Evolutionary conservation across 1,140 invertebrate species (phyloP).

Genomic region (Heliconius hewitsoni): DNA sequence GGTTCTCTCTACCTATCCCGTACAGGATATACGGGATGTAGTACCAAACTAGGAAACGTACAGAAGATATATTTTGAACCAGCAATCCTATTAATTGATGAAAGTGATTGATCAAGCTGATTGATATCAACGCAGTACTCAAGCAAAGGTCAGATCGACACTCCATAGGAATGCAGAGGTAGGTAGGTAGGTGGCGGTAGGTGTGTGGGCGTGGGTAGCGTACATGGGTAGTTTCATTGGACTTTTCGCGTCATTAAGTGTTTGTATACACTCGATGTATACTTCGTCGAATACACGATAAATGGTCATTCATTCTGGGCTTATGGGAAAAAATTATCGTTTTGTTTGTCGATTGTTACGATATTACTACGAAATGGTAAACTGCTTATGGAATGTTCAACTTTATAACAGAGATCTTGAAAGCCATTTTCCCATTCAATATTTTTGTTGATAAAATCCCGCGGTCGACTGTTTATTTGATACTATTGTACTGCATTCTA

Average conservation of each 20-base stretch:
- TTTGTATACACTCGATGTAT: conserved; percentile 67
- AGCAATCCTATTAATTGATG: neutral
- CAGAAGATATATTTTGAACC: neutral
- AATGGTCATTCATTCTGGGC: conserved; percentile 55
- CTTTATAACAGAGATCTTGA: neutral
- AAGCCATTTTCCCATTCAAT: neutral
- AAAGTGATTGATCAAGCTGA: neutral
- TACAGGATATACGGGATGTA: neutral
- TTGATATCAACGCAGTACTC: neutral
- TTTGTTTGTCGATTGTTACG: conserved; percentile 54
- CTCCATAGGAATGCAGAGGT: conserved; percentile 41
- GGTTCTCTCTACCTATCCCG: neutral
- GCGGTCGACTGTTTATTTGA: conserved; percentile 40
- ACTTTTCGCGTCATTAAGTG: conserved; percentile 71
- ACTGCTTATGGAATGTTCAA: neutral
- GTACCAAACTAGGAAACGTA: too few species aligned
- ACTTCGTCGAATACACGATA: conserved; percentile 54
- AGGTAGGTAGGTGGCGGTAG: too few species aligned
- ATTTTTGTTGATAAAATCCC: conserved; percentile 17
- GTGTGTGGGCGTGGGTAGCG: conserved; percentile 48
- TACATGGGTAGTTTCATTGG: conserved; percentile 62
- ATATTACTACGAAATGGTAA: neutral
- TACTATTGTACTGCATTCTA: conserved; percentile 46
- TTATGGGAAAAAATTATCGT: conserved; percentile 67
- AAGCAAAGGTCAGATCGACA: neutral